Evolutionary conservation across 1,140 invertebrate genomes (phyloP).

Genomic region (Drosophila paulistorum): DNA sequence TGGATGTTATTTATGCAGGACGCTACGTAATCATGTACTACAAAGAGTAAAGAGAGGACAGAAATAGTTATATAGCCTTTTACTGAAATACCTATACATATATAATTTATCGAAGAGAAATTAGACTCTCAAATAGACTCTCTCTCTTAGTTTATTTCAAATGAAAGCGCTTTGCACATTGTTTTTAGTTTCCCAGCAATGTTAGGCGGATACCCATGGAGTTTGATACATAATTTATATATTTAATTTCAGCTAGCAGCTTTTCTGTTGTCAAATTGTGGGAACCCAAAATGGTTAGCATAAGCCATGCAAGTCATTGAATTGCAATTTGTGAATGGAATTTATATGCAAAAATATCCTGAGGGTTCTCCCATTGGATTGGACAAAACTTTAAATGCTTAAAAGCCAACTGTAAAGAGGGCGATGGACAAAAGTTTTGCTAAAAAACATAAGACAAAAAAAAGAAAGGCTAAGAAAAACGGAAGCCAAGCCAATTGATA

Average conservation of each 20-base stretch:
- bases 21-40: no score
- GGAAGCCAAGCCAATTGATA: constrained; percentile 52
- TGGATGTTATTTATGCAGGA: no score
- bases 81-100: no score
- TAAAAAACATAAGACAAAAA: constrained; percentile 47
- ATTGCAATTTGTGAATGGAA: constrained; percentile 54
- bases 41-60: no score
- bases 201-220: constrained; percentile 29
- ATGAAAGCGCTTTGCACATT: not conserved
- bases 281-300: constrained; percentile 66
- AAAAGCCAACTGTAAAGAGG: constrained; percentile 4
- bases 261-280: constrained; percentile 50
- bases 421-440: constrained; percentile 28
- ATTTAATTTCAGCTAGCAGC: constrained; percentile 47
- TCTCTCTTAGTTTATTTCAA: not conserved
- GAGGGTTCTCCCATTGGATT: not conserved
- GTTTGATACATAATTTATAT: constrained; percentile 67
- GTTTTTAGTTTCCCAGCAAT: not conserved
- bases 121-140: no score
- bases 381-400: constrained; percentile 55
- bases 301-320: constrained; percentile 67
- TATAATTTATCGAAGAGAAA: no score
- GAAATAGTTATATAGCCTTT: no score
- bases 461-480: not conserved
- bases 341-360: constrained; percentile 45